A percentile compares a stretch with the other conserved stretches of the same genome.
These are phyloP conservation scores for Anneissia japonica DNA, from an alignment of 35 echinoderm and acorn worm genomes.

Conservation along the genomic window DNA sequence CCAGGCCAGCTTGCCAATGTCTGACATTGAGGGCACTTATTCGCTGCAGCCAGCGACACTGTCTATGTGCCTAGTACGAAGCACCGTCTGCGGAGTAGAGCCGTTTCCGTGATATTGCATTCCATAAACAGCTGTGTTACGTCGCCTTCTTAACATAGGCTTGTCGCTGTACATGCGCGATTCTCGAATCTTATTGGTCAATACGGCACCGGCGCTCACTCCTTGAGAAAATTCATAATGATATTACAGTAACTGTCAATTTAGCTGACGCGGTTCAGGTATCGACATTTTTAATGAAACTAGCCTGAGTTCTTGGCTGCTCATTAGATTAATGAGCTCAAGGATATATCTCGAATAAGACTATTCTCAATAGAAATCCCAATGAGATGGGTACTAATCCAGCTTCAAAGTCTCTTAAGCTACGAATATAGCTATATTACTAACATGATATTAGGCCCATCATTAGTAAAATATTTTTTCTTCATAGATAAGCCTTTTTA, in stretches of 20 bases:
- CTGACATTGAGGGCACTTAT: background rate
- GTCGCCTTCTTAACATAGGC: constrained; percentile 1
- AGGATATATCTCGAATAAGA: background rate
- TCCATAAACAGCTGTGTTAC: background rate
- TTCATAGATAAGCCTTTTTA: no score
- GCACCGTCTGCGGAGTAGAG: background rate
- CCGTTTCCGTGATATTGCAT: background rate
- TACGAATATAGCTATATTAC: no score
- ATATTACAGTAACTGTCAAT: background rate
- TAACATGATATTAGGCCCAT: no score
- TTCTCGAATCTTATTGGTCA: background rate
- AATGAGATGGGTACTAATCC: no score
- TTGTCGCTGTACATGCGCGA: background rate
- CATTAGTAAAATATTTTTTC: no score
- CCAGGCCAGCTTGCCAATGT: background rate
- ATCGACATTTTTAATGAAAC: background rate
- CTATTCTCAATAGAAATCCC: background rate
- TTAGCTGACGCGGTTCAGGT: background rate
- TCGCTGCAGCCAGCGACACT: background rate
- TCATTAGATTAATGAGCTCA: background rate
- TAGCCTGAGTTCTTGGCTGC: background rate
- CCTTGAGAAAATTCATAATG: background rate
- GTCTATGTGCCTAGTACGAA: background rate
- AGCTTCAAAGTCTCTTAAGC: no score
- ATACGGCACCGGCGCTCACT: background rate